Evolutionary conservation across 2,888 invertebrate genomes (phyloP).

Genomic region (Neoascia interrupta): DNA sequence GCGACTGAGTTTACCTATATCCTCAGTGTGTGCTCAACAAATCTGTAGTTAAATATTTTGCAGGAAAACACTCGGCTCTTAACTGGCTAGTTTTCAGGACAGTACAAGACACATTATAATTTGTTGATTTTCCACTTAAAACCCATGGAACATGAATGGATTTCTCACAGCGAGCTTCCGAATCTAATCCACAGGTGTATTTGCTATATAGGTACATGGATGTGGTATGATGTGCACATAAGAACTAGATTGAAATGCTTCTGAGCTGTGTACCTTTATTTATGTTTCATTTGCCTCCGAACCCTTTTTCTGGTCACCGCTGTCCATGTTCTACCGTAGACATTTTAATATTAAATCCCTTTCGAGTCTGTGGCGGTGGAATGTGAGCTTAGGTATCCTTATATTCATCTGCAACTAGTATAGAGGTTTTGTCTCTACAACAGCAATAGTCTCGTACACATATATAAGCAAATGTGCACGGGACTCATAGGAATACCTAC

Average conservation of each 20-base stretch:
- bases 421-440: slow-evolving; percentile 51
- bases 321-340: slow-evolving; percentile 50
- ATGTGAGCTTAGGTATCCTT: slow-evolving; percentile 63
- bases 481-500: slow-evolving; percentile 32
- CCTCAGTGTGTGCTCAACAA: slow-evolving; percentile 70
- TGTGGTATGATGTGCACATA: slow-evolving; percentile 59
- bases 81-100: slow-evolving; percentile 63
- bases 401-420: slow-evolving; percentile 58
- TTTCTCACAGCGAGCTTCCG: slow-evolving; percentile 56
- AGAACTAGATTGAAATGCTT: slow-evolving; percentile 58
- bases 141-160: slow-evolving; percentile 70
- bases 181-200: slow-evolving; percentile 66
- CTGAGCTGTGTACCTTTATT: slow-evolving; percentile 51
- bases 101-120: slow-evolving; percentile 73
- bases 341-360: slow-evolving; percentile 67
- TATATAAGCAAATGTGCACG: slow-evolving; percentile 11
- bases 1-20: slow-evolving; percentile 56
- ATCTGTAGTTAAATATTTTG: slow-evolving; percentile 76
- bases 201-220: slow-evolving; percentile 44
- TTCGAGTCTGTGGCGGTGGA: slow-evolving; percentile 59
- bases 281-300: slow-evolving; percentile 55
- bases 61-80: slow-evolving; percentile 72
- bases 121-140: slow-evolving; percentile 77
- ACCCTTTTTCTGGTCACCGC: slow-evolving; percentile 55
- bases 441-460: slow-evolving; percentile 26